Percentiles rank a stretch among this genome's conserved stretches.
These are phyloP conservation scores for Terrapene triunguis DNA, from an alignment of 2,113 vertebrate genomes.

Conservation along the genomic window DNA sequence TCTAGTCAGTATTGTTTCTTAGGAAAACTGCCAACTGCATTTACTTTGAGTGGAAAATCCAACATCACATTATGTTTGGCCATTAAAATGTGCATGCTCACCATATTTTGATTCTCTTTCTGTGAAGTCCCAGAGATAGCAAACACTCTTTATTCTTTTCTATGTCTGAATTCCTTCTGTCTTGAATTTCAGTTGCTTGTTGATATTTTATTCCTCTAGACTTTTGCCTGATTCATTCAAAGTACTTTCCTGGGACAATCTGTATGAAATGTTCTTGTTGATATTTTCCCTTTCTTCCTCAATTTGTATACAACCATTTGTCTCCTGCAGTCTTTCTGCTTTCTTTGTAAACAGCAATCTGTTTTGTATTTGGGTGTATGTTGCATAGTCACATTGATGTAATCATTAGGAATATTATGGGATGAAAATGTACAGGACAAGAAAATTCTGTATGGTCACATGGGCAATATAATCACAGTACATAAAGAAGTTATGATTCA, in stretches of 20 bases:
- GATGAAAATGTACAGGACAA: background rate
- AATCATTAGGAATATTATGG: background rate
- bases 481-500: background rate
- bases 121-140: background rate
- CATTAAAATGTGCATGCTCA: background rate
- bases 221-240: background rate
- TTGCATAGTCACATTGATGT: background rate
- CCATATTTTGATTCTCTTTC: background rate
- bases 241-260: background rate
- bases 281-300: background rate
- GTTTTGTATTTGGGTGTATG: background rate
- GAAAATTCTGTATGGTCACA: background rate
- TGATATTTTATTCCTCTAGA: background rate
- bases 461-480: background rate
- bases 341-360: background rate
- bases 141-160: background rate
- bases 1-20: background rate
- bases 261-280: background rate
- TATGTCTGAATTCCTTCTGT: background rate
- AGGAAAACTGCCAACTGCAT: background rate
- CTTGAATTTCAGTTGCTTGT: background rate
- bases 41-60: background rate
- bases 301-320: background rate
- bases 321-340: background rate
- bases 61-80: background rate